Percentiles rank a stretch among this genome's conserved stretches.
These are phyloP conservation scores for Chaetura pelagica DNA, from an alignment of 2,113 vertebrate species.

Conservation along the genomic window DNA sequence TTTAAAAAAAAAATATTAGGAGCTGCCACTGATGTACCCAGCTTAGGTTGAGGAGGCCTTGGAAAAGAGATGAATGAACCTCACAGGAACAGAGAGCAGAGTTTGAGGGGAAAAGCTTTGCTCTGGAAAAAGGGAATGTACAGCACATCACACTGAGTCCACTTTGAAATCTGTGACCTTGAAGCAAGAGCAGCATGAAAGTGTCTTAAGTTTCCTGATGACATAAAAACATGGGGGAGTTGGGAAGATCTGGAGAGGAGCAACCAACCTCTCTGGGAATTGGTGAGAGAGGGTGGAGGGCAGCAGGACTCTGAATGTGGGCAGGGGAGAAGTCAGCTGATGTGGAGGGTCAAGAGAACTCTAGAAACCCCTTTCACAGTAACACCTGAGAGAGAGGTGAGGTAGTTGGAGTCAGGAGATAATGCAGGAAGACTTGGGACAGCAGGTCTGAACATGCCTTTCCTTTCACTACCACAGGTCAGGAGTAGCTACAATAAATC, in stretches of 20 bases:
- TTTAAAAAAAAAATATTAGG: neutral
- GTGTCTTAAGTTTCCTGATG: neutral
- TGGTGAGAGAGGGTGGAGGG: neutral
- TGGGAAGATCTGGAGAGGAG: neutral
- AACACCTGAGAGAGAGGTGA: neutral
- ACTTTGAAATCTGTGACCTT: constrained; percentile 5
- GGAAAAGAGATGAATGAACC: neutral
- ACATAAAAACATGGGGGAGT: neutral
- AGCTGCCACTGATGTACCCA: neutral
- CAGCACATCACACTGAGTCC: fast-evolving
- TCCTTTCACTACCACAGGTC: neutral
- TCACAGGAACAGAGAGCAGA: neutral
- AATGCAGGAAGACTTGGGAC: neutral
- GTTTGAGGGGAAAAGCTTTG: neutral
- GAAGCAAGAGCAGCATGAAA: neutral
- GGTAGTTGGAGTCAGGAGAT: neutral
- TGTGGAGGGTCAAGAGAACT: neutral
- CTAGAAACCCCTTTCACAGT: neutral
- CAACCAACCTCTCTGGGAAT: neutral
- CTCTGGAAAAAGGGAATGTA: neutral
- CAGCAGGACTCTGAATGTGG: neutral
- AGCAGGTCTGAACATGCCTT: neutral
- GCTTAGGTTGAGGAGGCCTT: neutral
- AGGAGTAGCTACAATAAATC: neutral
- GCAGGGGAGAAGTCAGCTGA: neutral